Base-by-base conservation (phyloP, 2,888 invertebrate species). In the Nineta flava region DNA sequence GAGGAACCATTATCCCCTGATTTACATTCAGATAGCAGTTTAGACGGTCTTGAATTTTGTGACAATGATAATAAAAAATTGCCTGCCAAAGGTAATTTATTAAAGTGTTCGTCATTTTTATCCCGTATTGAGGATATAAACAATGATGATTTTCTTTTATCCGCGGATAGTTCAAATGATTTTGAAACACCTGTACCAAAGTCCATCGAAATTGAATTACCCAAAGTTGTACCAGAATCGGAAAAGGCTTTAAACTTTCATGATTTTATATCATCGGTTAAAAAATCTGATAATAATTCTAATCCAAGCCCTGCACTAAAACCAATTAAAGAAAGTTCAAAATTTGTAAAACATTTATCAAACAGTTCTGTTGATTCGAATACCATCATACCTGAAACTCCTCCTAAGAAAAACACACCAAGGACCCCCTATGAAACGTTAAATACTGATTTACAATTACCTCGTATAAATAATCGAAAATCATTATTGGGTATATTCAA, bases 371-470 rank as follows among this genome's bases (percentile, higher is more conserved):
- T 35, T 31, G 4, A 16, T 17, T 44, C 13, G 13, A 45, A 49
- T 45, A 41, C 48, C 35, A 47, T 50, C 32, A 35, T 54, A 26
- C 50, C 51, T 21, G 59, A 58, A 47, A 58, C 58, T 3, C 59
- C 60, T 35, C 53, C 53, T 17, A 60, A 60, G 53, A 57, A 58
- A 32, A 56, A 58, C 42, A 60, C 58, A 43, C 56, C 62, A 40
- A 64, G 65, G 59, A 68, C 68, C 1, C 68, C 68, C 9, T 64
- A 66, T 50, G 65, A 66, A 52, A 58, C 61, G 1, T 57, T 58
- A 26, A 61, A 57, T 46, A 56, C 58, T 15, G 58, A 57, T 52
- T 50, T 57, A 2, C 58, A 61, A 52, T 47, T 61, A 26, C 65
- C 63, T 19, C 61, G 62, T 55, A 54, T 63, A 46, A 55, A 58